Evolutionary conservation across 2,113 vertebrate species (phyloP), one percentile per base, ranked within the genome.

Genomic region (Sinocyclocheilus anshuiensis): DNA sequence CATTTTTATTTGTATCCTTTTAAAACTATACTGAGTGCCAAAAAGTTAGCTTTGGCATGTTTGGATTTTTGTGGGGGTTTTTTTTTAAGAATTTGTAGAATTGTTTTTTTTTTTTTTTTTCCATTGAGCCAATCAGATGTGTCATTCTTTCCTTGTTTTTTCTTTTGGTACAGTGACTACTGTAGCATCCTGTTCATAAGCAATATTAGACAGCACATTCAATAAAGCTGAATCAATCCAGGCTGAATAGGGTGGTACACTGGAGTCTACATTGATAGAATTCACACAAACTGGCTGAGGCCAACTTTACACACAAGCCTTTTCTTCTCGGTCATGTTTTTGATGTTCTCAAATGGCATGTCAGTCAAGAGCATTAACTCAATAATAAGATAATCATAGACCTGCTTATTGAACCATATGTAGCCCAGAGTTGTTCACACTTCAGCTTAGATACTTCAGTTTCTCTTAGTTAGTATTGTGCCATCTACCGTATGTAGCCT

Each of bases 111-210:
- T 5, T 77, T 7, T 8, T 26, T 9, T 16, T 45, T 45, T 45
- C 42, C 42, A 45, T 45, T 45, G 42, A 45, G 42, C 42, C 42
- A 45, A 45, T 45, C 42, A 10, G 42, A 45, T 45, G 42, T 45
- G 9, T 45, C 9, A 45, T 16, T 50, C 45, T 59, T 78, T 59
- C 7, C 36, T 61, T 61, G 11, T 42, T 42, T 42, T 42, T 42
- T 42, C 39, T 42, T 42, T 42, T 8, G 39, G 39, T 42, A 42
- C 7, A 42, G 20, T 72, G 69, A 33, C 50, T 57, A 57, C 53
- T 57, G 50, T 57, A 78, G 76, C 76, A 57, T 78, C 4, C 50
- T 57, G 16, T 33, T 78, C 26, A 36, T 16, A 16, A 80, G 77
- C 77, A 80, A 61, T 80, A 80, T 53, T 61, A 57, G 24, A 29